Conservation (phyloP, 2,888 invertebrate genomes). For the Drosophila maculinotata region DNA sequence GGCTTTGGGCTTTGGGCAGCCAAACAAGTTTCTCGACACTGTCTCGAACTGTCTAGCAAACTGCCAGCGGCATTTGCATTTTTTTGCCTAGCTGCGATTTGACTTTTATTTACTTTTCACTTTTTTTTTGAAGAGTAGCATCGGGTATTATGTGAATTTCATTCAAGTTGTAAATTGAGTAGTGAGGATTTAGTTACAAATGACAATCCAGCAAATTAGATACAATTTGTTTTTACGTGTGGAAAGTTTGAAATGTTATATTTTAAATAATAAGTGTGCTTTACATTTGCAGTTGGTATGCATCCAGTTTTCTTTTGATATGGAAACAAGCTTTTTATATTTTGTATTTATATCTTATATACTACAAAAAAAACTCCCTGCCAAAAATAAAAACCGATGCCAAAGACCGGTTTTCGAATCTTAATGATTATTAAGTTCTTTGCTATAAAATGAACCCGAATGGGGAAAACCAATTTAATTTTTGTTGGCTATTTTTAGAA, state of each 20-base stretch:
- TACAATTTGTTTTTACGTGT: not conserved
- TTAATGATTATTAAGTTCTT: not conserved
- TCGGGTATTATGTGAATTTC: conserved; percentile 4
- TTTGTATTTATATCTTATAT: too few species aligned
- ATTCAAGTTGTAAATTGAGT: conserved; percentile 17
- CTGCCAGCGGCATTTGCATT: conserved; percentile 28
- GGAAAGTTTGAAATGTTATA: not conserved
- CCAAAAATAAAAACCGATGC: not conserved
- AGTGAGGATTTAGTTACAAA: conserved; percentile 9
- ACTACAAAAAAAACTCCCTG: not conserved
- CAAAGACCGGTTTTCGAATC: not conserved
- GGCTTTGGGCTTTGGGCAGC: conserved; percentile 39
- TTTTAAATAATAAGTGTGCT: conserved; percentile 1
- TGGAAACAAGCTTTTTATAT: too few species aligned
- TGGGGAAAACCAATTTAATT: not conserved
- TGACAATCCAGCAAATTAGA: not conserved
- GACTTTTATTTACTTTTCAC: conserved; percentile 26
- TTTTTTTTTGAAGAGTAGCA: conserved; percentile 1
- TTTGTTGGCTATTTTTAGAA: not conserved
- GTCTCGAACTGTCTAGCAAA: conserved; percentile 27
- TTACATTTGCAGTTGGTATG: not conserved
- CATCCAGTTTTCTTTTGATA: too few species aligned
- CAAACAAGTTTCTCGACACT: conserved; percentile 66
- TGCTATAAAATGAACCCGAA: not conserved
- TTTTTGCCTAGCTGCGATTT: conserved; percentile 16